Conservation (phyloP, 2,888 invertebrate species). For the Caenorhabditis drosophilae region DNA sequence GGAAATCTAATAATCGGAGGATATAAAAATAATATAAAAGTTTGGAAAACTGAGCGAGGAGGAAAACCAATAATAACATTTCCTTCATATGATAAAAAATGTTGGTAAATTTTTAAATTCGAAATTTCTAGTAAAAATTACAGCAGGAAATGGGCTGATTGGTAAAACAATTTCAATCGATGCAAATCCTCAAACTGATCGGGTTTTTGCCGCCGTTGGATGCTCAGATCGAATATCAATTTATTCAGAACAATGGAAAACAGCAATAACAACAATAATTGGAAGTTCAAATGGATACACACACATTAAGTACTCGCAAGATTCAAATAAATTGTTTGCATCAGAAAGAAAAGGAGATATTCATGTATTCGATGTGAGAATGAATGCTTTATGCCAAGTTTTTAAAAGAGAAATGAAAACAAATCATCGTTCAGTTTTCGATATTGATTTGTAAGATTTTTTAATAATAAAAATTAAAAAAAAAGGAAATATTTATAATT, state of each 20-base stretch:
- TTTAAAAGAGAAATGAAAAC: slow-evolving; percentile 20
- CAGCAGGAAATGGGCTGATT: slow-evolving; percentile 19
- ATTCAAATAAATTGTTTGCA: slow-evolving; percentile 20
- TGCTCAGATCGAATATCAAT: slow-evolving; percentile 7
- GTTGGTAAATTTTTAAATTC: slow-evolving; percentile 8
- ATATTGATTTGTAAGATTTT: slow-evolving; percentile 14
- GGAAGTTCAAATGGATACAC: slow-evolving; percentile 24
- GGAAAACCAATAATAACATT: slow-evolving; percentile 6
- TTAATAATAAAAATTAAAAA: not conserved
- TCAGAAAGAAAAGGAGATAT: slow-evolving; percentile 36
- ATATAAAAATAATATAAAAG: slow-evolving; percentile 19
- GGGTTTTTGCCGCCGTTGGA: slow-evolving; percentile 20
- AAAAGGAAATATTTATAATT: slow-evolving; percentile 1
- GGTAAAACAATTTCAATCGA: slow-evolving; percentile 14
- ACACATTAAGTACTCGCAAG: slow-evolving; percentile 9
- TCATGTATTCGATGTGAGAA: slow-evolving; percentile 31
- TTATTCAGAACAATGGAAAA: slow-evolving; percentile 17
- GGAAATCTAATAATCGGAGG: slow-evolving; percentile 13
- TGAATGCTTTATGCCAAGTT: slow-evolving; percentile 18
- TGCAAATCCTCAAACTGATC: slow-evolving; percentile 13
- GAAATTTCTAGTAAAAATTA: too few relatives aligned
- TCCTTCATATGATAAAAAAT: slow-evolving; percentile 7
- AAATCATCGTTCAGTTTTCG: slow-evolving; percentile 19
- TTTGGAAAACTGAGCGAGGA: slow-evolving; percentile 18
- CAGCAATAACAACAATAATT: slow-evolving; percentile 13